Conservation (phyloP, 2,888 invertebrate genomes). For the Acleris cristana region DNA sequence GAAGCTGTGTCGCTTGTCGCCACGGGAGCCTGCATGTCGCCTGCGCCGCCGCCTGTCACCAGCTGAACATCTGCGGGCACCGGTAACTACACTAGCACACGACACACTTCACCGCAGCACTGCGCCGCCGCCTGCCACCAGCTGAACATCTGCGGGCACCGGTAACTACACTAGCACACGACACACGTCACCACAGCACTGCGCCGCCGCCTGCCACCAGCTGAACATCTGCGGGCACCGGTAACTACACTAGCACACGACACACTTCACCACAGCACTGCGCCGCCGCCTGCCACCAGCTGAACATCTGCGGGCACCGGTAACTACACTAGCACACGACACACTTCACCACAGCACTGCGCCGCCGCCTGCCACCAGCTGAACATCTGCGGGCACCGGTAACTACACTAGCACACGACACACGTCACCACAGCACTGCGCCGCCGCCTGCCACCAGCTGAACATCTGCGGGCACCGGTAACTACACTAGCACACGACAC, state of each 20-base stretch:
- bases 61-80: slow-evolving; percentile 81
- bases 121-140: slow-evolving; percentile 71
- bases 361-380: slow-evolving; percentile 77
- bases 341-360: slow-evolving; percentile 57
- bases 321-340: not conserved
- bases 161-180: not conserved
- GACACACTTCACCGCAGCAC: too few relatives aligned
- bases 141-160: slow-evolving; percentile 79
- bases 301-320: slow-evolving; percentile 79
- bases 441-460: slow-evolving; percentile 77
- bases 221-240: slow-evolving; percentile 79
- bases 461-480: slow-evolving; percentile 79
- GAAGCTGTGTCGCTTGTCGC: slow-evolving; percentile 81
- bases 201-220: slow-evolving; percentile 81
- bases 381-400: slow-evolving; percentile 79
- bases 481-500: not conserved
- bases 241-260: not conserved
- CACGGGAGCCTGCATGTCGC: slow-evolving; percentile 85
- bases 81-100: slow-evolving; percentile 1
- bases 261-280: slow-evolving; percentile 56
- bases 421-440: slow-evolving; percentile 58
- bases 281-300: slow-evolving; percentile 77
- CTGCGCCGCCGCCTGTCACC: slow-evolving; percentile 82
- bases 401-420: not conserved
- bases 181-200: slow-evolving; percentile 46